These are phyloP conservation scores for Morone chrysops DNA, from an alignment of 2,113 vertebrate species.

Conservation along the genomic window DNA sequence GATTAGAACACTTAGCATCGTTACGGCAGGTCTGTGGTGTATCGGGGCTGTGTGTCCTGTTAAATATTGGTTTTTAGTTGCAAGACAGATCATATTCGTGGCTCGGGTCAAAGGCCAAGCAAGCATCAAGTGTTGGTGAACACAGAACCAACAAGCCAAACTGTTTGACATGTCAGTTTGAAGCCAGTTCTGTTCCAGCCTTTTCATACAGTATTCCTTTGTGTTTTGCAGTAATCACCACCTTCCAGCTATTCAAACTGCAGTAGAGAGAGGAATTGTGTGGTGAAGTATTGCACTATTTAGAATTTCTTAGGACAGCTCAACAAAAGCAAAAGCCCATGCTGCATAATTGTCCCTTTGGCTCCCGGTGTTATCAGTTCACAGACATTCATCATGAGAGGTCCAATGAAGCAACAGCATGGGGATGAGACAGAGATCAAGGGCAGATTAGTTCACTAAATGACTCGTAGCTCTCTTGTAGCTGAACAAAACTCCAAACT, in stretches of 20 bases:
- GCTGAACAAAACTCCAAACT: conserved; percentile 51
- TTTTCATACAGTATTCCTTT: conserved; percentile 13
- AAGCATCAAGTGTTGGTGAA: conserved; percentile 50
- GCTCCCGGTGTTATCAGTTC: conserved; percentile 75
- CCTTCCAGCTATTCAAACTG: conserved; percentile 26
- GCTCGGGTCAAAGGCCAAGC: conserved; percentile 34
- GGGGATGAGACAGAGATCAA: conserved; percentile 89
- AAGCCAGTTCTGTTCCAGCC: not conserved
- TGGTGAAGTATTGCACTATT: conserved; percentile 62
- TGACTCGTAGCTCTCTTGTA: conserved; percentile 85
- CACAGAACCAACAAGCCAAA: not conserved
- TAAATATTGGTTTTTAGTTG: conserved; percentile 7
- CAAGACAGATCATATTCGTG: conserved; percentile 1
- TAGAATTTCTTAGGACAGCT: conserved; percentile 68
- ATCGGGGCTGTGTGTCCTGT: not conserved
- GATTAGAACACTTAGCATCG: conserved; percentile 63
- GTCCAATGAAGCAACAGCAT: conserved; percentile 84
- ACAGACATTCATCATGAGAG: conserved; percentile 74
- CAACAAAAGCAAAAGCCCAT: conserved; percentile 77
- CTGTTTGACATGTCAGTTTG: conserved; percentile 1
- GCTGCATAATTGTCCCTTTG: conserved; percentile 77
- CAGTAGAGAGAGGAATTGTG: conserved; percentile 47
- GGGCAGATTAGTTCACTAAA: conserved; percentile 91
- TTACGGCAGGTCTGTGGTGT: conserved; percentile 30
- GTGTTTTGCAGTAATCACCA: conserved; percentile 33